Conservation (phyloP, 2,888 invertebrate species). For the Campoletis raptor region DNA sequence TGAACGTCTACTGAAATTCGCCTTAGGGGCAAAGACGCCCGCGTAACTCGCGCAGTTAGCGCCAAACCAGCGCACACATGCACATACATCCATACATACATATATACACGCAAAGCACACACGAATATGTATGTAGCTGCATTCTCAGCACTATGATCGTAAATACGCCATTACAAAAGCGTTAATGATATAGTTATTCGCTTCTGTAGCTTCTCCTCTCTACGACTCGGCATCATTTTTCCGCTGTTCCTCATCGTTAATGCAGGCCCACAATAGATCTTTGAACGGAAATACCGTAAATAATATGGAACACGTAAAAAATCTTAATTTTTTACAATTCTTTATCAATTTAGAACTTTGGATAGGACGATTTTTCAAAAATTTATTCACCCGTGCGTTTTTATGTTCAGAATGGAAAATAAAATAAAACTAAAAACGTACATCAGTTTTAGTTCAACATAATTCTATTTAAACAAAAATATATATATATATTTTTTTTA, state of each 20-base stretch:
- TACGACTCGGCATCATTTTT: neutral
- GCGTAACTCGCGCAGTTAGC: conserved; percentile 47
- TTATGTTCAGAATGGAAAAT: too few relatives aligned
- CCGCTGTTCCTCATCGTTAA: conserved; percentile 31
- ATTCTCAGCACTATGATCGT: conserved; percentile 50
- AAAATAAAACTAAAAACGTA: neutral
- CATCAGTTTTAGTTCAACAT: neutral
- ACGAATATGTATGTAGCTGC: conserved; percentile 1
- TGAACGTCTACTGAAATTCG: conserved; percentile 42
- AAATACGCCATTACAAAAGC: conserved; percentile 67
- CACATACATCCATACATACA: neutral
- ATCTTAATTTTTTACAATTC: neutral
- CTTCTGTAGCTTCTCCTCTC: neutral
- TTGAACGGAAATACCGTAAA: neutral
- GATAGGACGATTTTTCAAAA: neutral
- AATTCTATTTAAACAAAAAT: neutral
- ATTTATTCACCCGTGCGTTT: neutral
- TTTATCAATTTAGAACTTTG: neutral
- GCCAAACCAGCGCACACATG: conserved; percentile 29
- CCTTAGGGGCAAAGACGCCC: conserved; percentile 39
- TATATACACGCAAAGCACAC: neutral
- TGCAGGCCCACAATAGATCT: neutral
- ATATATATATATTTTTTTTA: neutral
- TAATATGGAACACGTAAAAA: neutral
- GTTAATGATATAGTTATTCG: conserved; percentile 59